Conservation (phyloP, 1,140 invertebrate species). For the Drusus annulatus region DNA sequence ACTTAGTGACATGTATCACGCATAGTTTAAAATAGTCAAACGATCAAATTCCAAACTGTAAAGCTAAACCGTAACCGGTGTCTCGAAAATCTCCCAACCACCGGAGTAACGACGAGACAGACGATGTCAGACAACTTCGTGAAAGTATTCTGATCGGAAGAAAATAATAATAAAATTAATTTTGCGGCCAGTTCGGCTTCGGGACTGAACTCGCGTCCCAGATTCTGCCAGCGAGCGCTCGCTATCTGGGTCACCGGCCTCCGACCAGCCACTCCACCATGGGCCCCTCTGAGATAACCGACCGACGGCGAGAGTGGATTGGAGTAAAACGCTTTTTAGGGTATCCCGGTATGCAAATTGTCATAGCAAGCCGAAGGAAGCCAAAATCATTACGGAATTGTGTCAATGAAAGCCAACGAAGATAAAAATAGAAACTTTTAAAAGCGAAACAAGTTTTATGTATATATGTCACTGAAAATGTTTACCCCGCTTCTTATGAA, state of each 20-base stretch:
- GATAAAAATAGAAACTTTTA: too few relatives aligned
- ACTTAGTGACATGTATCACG: too few relatives aligned
- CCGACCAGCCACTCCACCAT: not conserved
- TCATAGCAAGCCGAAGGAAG: not conserved
- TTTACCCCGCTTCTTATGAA: too few relatives aligned
- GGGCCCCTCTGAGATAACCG: not conserved
- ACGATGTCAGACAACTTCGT: constrained; percentile 16
- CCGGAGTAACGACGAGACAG: not conserved
- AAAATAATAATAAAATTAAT: constrained; percentile 36
- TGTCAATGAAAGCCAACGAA: not conserved
- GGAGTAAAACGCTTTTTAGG: not conserved
- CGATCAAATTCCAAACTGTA: too few relatives aligned
- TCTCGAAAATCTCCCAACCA: not conserved
- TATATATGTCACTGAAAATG: too few relatives aligned
- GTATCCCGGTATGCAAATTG: constrained; percentile 26
- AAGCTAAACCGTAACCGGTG: not conserved
- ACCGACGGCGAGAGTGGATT: not conserved
- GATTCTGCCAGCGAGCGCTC: not conserved
- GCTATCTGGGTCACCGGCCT: constrained; percentile 20
- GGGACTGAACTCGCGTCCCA: constrained; percentile 21
- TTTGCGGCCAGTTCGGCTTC: constrained; percentile 19
- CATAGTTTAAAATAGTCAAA: too few relatives aligned
- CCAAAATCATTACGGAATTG: not conserved
- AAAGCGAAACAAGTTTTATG: too few relatives aligned
- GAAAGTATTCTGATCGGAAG: constrained; percentile 36